Conservation (phyloP, 2,113 vertebrate genomes). For the Macroglossus sobrinus region DNA sequence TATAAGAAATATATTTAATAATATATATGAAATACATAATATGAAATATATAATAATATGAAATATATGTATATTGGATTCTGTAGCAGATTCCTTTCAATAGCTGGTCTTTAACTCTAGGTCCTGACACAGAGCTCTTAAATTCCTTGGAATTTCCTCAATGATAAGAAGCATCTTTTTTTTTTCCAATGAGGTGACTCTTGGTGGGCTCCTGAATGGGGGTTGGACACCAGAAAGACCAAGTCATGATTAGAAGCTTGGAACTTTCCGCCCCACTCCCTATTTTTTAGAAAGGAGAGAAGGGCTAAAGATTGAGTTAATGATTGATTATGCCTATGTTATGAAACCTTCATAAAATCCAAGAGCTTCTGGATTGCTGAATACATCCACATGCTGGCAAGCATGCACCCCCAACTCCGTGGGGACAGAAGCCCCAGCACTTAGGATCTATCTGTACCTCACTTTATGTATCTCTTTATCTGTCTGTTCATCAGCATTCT, state of each 20-base stretch:
- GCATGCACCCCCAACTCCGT: not conserved
- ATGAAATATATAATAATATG: too few relatives aligned
- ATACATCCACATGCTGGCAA: not conserved
- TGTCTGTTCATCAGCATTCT: not conserved
- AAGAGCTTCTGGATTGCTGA: not conserved
- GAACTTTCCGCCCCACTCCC: not conserved
- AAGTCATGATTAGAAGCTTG: not conserved
- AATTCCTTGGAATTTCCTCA: not conserved
- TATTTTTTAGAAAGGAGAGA: not conserved
- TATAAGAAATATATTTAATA: too few relatives aligned
- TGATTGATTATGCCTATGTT: not conserved
- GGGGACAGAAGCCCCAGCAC: not conserved
- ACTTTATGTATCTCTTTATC: not conserved
- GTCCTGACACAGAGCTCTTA: not conserved
- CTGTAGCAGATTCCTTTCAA: not conserved
- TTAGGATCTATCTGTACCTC: not conserved
- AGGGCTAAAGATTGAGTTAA: not conserved
- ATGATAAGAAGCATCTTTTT: not conserved
- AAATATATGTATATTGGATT: not conserved
- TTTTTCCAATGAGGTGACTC: not conserved
- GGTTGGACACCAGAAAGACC: not conserved
- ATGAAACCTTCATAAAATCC: not conserved
- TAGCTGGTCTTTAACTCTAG: not conserved
- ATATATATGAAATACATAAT: too few relatives aligned
- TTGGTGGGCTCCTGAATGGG: not conserved